These are phyloP conservation scores for Conomelus anceps DNA, from an alignment of 2,888 invertebrate genomes.

Conservation along the genomic window DNA sequence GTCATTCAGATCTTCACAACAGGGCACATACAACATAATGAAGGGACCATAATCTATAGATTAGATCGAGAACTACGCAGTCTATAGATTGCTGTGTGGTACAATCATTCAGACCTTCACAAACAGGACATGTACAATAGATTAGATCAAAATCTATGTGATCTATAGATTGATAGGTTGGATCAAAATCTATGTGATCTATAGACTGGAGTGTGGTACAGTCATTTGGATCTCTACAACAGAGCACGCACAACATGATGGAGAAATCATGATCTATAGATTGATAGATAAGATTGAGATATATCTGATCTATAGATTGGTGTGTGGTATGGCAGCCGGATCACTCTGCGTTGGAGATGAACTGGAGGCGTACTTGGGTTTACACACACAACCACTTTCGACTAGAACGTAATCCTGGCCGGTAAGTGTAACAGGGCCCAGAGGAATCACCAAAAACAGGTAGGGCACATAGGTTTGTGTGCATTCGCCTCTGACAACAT, in stretches of 20 bases:
- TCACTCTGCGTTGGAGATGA: background rate
- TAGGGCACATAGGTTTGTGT: constrained; percentile 90
- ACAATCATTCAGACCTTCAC: too few relatives aligned
- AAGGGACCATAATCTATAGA: too few relatives aligned
- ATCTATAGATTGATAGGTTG: too few relatives aligned
- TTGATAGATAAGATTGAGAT: constrained; percentile 4
- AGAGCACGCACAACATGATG: background rate
- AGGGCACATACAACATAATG: too few relatives aligned
- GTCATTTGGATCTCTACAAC: too few relatives aligned
- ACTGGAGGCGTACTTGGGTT: constrained; percentile 48
- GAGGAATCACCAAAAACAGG: constrained; percentile 80
- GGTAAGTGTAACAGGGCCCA: constrained; percentile 83
- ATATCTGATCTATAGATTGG: background rate
- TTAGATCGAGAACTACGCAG: too few relatives aligned
- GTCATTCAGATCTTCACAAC: too few relatives aligned
- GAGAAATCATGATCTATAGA: background rate
- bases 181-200: too few relatives aligned
- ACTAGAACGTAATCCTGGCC: constrained; percentile 93
- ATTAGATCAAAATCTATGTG: too few relatives aligned
- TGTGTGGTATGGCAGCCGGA: background rate
- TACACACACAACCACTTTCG: constrained; percentile 88
- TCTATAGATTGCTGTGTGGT: too few relatives aligned
- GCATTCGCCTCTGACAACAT: constrained; percentile 80
- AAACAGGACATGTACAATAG: too few relatives aligned
- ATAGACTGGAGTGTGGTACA: background rate